Evolutionary conservation across 2,888 invertebrate species (phyloP), one percentile per base, ranked within the genome.

Genomic region (Leptothorax acervorum): DNA sequence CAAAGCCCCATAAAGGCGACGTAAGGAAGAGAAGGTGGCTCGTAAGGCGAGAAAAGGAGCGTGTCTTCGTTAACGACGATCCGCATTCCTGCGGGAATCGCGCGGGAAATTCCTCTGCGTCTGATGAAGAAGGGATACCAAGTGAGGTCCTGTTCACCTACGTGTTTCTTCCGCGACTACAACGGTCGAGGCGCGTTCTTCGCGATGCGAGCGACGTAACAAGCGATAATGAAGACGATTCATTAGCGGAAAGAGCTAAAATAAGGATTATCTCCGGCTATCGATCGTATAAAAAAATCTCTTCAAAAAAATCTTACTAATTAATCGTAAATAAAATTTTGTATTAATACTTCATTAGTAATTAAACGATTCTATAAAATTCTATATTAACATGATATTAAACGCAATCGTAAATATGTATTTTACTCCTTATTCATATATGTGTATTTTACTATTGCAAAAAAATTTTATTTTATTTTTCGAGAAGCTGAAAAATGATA

Each of bases 1-100:
- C 86, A 82, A 82, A 63, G 28, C 66, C 75, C 74, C 65, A 86
- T 85, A 86, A 88, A 90, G 83, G 90, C 88, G 23, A 81, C 82
- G 83, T 60, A 78, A 79, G 65, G 51, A 53, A 48, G 48, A 68
- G 68, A 48, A 62, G 51, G 15, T 86, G 82, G 84, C 86, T 83
- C 83, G 79, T 82, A 76, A 85, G 68, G 75, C 74, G 82, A 82
- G 68, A 90, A 88, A 84, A 84, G 62, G 76, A 84, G 85, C 90
- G 89, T 89, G 87, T 87, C 90, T 87, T 88, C 90, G 90, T 88
- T 90, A 90, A 90, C 86, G 88, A 91, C 87, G 86, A 88, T 90
- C 91, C 86, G 85, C 90, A 91, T 90, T 91, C 90, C 85, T 91
- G 85, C 71, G 81, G 91, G 88, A 90, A 86, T 89, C 87, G 86